phyloP scores from a whole-genome alignment of 2,888 invertebrate species.

The Sceliomorpha sp. region DNA sequence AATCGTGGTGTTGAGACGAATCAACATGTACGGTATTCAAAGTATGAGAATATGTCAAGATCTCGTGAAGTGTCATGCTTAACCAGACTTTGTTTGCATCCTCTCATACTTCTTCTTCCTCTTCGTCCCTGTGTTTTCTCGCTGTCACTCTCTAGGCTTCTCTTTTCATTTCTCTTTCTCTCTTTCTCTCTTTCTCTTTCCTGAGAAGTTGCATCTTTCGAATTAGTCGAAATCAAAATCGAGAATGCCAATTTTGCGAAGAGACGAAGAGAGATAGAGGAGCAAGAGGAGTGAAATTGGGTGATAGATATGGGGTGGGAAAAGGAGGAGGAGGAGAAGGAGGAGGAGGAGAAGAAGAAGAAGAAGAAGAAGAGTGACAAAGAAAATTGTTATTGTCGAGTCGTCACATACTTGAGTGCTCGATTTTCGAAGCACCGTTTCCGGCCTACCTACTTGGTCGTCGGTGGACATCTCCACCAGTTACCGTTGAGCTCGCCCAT shows the following conservation, averaged over 20 bases:
- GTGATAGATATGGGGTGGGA: too few species aligned
- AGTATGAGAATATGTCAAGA: conserved; percentile 8
- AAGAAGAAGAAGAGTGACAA: conserved; percentile 9
- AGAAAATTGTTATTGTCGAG: conserved; percentile 64
- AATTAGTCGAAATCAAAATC: conserved; percentile 45
- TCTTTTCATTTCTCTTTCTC: conserved; percentile 10
- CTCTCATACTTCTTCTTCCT: conserved; percentile 14
- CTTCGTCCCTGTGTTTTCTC: conserved; percentile 19
- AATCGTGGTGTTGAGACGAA: conserved; percentile 18
- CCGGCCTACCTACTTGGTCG: conserved; percentile 62
- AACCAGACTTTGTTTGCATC: conserved; percentile 15
- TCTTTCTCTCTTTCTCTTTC: conserved; percentile 16
- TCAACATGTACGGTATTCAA: conserved; percentile 8
- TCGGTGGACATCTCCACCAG: conserved; percentile 73
- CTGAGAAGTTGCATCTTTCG: conserved; percentile 18
- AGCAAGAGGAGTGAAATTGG: too few species aligned
- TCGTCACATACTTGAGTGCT: conserved; percentile 57
- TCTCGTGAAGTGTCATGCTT: conserved; percentile 7
- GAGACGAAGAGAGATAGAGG: conserved; percentile 30
- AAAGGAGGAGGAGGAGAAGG: conserved; percentile 5
- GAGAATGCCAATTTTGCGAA: conserved; percentile 54
- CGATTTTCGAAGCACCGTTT: conserved; percentile 40
- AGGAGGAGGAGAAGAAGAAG: conserved; percentile 30
- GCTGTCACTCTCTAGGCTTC: too few species aligned
- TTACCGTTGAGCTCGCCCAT: conserved; percentile 78